Evolutionary conservation across 2,888 invertebrate genomes (phyloP).

Genomic region (Anoplius nigerrimus): DNA sequence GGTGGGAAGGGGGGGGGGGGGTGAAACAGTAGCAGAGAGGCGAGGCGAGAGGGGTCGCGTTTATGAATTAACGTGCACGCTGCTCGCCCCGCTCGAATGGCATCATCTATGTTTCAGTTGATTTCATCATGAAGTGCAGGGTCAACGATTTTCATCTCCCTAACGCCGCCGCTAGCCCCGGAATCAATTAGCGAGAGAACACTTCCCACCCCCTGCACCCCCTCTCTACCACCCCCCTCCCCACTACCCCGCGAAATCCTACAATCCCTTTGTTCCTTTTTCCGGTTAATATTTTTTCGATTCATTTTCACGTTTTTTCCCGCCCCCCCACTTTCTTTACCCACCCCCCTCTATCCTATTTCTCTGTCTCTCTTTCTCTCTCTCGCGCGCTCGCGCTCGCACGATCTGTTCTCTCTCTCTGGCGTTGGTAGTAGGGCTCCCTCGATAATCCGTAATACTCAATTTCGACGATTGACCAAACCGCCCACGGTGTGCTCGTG

Average conservation of each 20-base stretch:
- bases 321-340: conserved; percentile 11
- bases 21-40: no score
- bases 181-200: conserved; percentile 61
- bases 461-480: conserved; percentile 71
- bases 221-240: no score
- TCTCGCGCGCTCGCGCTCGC: conserved; percentile 11
- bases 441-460: conserved; percentile 70
- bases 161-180: conserved; percentile 35
- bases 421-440: no score
- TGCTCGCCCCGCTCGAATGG: conserved; percentile 56
- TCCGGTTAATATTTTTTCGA: conserved; percentile 26
- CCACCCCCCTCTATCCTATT: conserved; percentile 24
- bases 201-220: conserved; percentile 52
- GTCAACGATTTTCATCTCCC: conserved; percentile 51
- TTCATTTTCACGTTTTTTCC: conserved; percentile 8
- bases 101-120: conserved; percentile 72
- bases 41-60: conserved; percentile 52
- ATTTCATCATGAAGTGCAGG: conserved; percentile 63
- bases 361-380: conserved; percentile 35
- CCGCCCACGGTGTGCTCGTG: conserved; percentile 65
- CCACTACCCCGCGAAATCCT: no score
- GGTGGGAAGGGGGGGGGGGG: no score
- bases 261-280: conserved; percentile 53
- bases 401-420: conserved; percentile 1
- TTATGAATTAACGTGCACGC: conserved; percentile 68